Evolutionary conservation across 1,140 invertebrate species (phyloP).

Genomic region (Hormaphis cornu): DNA sequence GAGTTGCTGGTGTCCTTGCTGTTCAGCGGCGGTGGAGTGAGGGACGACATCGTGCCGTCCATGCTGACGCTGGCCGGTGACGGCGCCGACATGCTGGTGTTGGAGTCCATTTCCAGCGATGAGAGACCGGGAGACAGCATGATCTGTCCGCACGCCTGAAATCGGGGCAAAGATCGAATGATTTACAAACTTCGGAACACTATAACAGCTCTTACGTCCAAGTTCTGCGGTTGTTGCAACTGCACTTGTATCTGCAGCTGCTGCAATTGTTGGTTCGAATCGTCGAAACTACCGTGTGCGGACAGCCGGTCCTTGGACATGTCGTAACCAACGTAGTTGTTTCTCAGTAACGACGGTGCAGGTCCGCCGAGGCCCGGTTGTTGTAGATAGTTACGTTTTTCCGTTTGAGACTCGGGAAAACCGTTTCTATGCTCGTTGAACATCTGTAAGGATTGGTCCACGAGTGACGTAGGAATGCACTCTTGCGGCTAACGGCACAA

Average conservation of each 20-base stretch:
- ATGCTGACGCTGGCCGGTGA: constrained; percentile 62
- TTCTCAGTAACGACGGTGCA: constrained; percentile 33
- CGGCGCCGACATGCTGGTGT: constrained; percentile 65
- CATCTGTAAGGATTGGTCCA: constrained; percentile 55
- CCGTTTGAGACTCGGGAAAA: neutral
- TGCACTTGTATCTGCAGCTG: constrained; percentile 60
- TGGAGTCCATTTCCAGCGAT: constrained; percentile 64
- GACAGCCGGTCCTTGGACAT: constrained; percentile 43
- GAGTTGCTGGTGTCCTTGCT: constrained; percentile 18
- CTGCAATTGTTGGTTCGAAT: constrained; percentile 49
- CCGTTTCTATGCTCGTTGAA: constrained; percentile 53
- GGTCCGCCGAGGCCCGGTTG: neutral
- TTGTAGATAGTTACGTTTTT: constrained; percentile 18
- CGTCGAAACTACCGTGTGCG: constrained; percentile 34
- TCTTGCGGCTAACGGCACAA: constrained; percentile 34
- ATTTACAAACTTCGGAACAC: neutral
- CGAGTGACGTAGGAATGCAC: constrained; percentile 47
- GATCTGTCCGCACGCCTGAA: constrained; percentile 41
- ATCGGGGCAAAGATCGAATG: neutral
- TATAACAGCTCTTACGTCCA: neutral
- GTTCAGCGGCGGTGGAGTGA: constrained; percentile 42
- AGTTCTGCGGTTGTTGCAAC: constrained; percentile 42
- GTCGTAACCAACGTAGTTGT: constrained; percentile 32
- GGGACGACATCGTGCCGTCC: constrained; percentile 47
- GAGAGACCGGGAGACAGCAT: constrained; percentile 59